Base-by-base conservation (phyloP, 2,797 vertebrate genomes). In the Scarus forsteni region DNA sequence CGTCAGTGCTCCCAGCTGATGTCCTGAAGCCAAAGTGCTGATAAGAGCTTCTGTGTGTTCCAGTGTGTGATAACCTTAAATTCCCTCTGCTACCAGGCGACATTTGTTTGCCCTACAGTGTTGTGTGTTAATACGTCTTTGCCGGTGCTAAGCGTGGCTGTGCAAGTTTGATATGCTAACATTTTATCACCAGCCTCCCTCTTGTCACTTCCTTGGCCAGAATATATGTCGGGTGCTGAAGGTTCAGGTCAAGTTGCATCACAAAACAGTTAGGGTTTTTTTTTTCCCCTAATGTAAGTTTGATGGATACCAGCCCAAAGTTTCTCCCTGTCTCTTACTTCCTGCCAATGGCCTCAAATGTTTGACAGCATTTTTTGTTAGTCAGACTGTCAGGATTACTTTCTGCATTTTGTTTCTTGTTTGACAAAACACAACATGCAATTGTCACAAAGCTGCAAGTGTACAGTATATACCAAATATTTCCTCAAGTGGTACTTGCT, bases 151-250 rank as follows among this genome's bases (percentile, higher is more conserved):
- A 57, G 46, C 50, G 60, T 49, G 50, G 19, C 74, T 73, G 73
- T 16, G 44, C 38, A 14, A 64, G 55, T 84, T 77, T 83, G 70
- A 89, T 79, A 85, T 76, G 71, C 69, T 70, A 85, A 85, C 72
- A 82, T 60, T 39, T 51, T 39, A 67, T 70, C 67, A 62, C 66
- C 66, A 66, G 60, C 10, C 12, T 77, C 62, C 61, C 74, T 45
- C 62, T 56, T 54, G 66, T 66, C 75, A 55, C 61, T 66, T 53
- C 65, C 54, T 55, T 14, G 50, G 18, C 18, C 1, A 8, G 70
- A 61, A 80, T 66, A 42, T 46, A n/a, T n/a, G n/a, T n/a, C n/a
- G 27, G 54, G 10, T 38, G 13, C 49, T 0, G 3, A 1, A 48
- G 55, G 63, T 58, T 69, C 16, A 50, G 55, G 34, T 73, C 34